Evolutionary conservation across 2,888 invertebrate genomes (phyloP).

Genomic region (Cantharis lateralis): DNA sequence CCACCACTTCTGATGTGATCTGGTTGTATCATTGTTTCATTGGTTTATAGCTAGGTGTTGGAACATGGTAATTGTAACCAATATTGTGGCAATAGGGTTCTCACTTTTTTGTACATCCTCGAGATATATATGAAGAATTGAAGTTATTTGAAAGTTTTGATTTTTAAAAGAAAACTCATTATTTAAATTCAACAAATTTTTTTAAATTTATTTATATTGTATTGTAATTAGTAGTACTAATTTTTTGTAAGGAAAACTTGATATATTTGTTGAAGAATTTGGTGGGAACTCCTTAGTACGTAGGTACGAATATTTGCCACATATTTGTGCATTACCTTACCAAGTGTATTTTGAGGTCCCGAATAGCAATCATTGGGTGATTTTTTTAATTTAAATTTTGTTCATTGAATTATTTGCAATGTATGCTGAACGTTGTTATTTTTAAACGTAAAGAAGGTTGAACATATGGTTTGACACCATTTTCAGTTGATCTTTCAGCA

Average conservation of each 20-base stretch:
- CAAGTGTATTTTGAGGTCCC: background rate
- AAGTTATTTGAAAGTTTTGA: no score
- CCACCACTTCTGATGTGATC: background rate
- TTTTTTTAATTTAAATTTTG: background rate
- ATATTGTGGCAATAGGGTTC: background rate
- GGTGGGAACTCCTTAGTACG: background rate
- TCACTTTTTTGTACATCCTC: background rate
- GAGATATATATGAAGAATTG: no score
- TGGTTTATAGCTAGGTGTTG: background rate
- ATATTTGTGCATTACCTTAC: background rate
- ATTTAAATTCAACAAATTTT: no score
- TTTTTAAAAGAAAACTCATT: background rate
- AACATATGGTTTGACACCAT: conserved; percentile 30
- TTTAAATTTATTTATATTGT: no score
- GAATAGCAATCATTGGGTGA: background rate
- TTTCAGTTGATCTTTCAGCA: conserved; percentile 39
- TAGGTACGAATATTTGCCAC: background rate
- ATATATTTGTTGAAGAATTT: background rate
- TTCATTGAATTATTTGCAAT: background rate
- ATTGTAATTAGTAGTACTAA: no score
- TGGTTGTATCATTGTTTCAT: background rate
- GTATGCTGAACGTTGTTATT: background rate
- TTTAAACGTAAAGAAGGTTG: conserved; percentile 9
- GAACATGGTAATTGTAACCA: background rate
- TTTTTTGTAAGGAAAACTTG: no score